Conservation (phyloP, 1,140 invertebrate species). For the Drosophila persimilis region DNA sequence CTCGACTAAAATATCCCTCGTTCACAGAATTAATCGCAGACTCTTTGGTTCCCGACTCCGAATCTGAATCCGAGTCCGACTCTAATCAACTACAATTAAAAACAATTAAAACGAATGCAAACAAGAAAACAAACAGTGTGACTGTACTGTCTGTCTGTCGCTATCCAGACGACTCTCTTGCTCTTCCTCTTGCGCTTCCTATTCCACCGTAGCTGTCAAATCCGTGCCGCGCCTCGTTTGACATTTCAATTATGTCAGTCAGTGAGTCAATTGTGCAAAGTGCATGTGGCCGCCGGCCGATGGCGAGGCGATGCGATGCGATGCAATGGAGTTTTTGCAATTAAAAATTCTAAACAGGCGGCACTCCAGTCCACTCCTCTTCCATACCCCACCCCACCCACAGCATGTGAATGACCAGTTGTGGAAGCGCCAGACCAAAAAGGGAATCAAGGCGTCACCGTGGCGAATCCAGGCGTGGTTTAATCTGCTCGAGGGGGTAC, state of each 20-base stretch:
- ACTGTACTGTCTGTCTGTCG: background rate
- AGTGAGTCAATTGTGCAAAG: constrained; percentile 60
- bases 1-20: background rate
- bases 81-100: constrained; percentile 75
- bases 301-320: background rate
- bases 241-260: constrained; percentile 80
- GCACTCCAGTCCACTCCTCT: constrained; percentile 6
- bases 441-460: constrained; percentile 58
- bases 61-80: constrained; percentile 16
- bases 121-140: constrained; percentile 54
- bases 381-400: background rate
- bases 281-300: constrained; percentile 13
- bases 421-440: constrained; percentile 45
- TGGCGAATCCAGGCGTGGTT: constrained; percentile 64
- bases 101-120: constrained; percentile 73
- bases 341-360: constrained; percentile 69
- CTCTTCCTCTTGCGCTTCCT: background rate
- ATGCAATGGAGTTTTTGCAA: constrained; percentile 23
- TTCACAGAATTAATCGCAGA: constrained; percentile 23
- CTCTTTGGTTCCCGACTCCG: constrained; percentile 21
- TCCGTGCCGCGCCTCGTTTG: constrained; percentile 65
- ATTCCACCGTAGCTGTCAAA: constrained; percentile 52
- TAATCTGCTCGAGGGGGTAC: constrained; percentile 25
- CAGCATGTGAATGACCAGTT: constrained; percentile 67
- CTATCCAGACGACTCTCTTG: background rate